A percentile compares a stretch with the other conserved stretches of the same genome.
Evolutionary conservation across 2,888 invertebrate species (phyloP).

Genomic region (Leptothorax acervorum): DNA sequence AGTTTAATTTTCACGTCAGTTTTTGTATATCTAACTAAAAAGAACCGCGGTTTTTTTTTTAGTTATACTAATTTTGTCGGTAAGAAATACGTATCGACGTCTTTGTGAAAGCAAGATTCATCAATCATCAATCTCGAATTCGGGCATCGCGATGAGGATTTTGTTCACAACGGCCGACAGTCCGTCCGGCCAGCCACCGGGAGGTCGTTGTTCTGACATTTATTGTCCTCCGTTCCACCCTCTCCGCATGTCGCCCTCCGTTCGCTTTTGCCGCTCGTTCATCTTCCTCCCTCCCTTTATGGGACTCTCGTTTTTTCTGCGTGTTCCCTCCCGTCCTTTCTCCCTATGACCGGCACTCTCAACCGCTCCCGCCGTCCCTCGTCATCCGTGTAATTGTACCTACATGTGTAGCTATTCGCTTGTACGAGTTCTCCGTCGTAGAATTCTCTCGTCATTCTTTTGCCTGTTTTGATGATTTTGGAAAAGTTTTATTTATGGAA

Average conservation of each 20-base stretch:
- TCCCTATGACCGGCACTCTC: conserved; percentile 25
- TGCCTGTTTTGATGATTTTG: neutral
- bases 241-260: conserved; percentile 37
- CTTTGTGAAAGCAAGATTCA: neutral
- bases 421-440: conserved; percentile 50
- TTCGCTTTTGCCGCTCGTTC: conserved; percentile 39
- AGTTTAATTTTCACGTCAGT: neutral
- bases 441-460: neutral
- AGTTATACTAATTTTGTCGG: neutral
- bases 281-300: conserved; percentile 37
- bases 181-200: conserved; percentile 56
- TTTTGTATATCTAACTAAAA: neutral
- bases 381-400: conserved; percentile 63
- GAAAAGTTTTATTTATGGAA: neutral
- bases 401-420: conserved; percentile 57
- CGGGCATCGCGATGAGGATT: conserved; percentile 47
- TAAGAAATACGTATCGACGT: neutral
- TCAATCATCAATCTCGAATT: conserved; percentile 9
- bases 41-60: neutral
- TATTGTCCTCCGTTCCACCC: conserved; percentile 64
- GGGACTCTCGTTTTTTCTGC: conserved; percentile 23
- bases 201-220: conserved; percentile 76
- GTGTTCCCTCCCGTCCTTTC: conserved; percentile 36
- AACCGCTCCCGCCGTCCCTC: conserved; percentile 60
- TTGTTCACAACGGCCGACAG: conserved; percentile 56